Evolutionary conservation across 2,888 invertebrate species (phyloP).

Genomic region (Ophioninae sp.): DNA sequence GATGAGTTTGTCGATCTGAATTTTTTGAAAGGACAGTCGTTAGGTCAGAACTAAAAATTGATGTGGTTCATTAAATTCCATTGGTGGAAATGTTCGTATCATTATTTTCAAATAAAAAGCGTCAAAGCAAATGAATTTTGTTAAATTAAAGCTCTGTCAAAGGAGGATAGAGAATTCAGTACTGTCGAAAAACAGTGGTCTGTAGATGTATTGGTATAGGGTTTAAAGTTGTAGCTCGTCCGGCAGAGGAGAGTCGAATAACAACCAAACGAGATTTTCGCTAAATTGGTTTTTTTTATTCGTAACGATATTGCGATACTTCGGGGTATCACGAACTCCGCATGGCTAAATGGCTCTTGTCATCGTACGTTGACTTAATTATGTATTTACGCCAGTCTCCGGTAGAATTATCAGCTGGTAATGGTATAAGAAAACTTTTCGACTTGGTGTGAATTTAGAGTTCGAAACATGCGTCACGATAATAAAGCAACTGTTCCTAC

Average conservation of each 20-base stretch:
- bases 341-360: background rate
- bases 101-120: background rate
- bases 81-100: background rate
- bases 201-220: background rate
- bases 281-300: background rate
- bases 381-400: background rate
- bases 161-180: background rate
- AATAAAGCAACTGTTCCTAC: background rate
- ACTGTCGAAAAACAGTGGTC: background rate
- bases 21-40: background rate
- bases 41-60: background rate
- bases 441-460: background rate
- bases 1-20: background rate
- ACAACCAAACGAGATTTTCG: background rate
- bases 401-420: background rate
- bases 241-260: background rate
- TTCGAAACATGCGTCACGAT: background rate
- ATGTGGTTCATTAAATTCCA: background rate
- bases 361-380: background rate
- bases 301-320: background rate
- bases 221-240: background rate
- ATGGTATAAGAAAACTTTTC: background rate
- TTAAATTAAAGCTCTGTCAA: background rate
- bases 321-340: background rate
- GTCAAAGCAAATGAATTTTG: background rate